Percentiles rank a stretch among this genome's conserved stretches.
phyloP scores from a whole-genome alignment of 1,140 invertebrate genomes.

The Neuroterus valhalla region DNA sequence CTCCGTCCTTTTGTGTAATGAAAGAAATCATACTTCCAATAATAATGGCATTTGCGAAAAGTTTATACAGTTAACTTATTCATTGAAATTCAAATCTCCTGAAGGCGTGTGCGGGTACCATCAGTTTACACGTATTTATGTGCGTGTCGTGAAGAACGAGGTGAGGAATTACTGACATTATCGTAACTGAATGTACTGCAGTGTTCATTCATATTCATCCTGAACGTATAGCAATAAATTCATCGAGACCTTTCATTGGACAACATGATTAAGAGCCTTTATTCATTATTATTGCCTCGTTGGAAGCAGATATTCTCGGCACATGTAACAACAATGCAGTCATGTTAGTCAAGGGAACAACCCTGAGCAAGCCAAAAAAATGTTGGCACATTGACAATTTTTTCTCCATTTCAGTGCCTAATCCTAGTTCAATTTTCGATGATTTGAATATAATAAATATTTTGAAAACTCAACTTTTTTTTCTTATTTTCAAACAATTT shows the following conservation, averaged over 20 bases:
- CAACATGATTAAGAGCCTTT: not conserved
- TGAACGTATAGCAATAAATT: not conserved
- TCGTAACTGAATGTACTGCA: conserved; percentile 21
- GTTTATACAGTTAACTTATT: not conserved
- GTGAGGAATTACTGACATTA: conserved; percentile 11
- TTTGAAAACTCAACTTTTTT: not conserved
- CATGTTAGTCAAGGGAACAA: conserved; percentile 12
- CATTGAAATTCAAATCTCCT: not conserved
- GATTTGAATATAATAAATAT: not conserved
- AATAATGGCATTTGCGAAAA: not conserved
- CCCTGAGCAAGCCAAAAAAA: conserved; percentile 13
- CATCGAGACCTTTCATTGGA: not conserved
- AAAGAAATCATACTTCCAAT: not conserved
- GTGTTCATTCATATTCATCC: conserved; percentile 12
- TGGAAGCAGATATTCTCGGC: not conserved
- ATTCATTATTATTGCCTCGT: not conserved
- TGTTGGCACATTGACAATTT: not conserved
- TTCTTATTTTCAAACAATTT: too few species aligned
- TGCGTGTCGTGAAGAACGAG: conserved; percentile 1
- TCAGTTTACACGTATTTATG: conserved; percentile 12
- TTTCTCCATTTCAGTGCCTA: not conserved
- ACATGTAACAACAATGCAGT: conserved; percentile 3
- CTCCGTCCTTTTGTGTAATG: not conserved
- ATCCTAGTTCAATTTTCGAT: not conserved
- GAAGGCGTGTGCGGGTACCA: not conserved